phyloP scores from a whole-genome alignment of 37 sponge, comb jelly and placozoan genomes.

The Theonella swinhoei region DNA sequence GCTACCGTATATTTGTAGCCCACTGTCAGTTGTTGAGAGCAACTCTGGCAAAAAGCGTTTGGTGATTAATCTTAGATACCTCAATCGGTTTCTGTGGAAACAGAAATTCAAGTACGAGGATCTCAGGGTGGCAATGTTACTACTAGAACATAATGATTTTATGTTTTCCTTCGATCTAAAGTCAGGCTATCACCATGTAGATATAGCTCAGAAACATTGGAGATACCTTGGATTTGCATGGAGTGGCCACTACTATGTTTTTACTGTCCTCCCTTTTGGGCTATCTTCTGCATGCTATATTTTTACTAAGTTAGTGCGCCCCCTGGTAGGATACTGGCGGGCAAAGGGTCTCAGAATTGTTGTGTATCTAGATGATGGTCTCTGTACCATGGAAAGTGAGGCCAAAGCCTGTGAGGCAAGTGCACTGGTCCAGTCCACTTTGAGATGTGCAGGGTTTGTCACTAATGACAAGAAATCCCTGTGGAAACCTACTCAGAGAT shows the following conservation, averaged over 20 bases:
- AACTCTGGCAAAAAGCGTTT: conserved; percentile 9
- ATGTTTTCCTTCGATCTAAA: conserved; percentile 23
- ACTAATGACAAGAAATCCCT: conserved; percentile 5
- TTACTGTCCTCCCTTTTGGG: conserved; percentile 4
- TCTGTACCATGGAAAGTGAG: not conserved
- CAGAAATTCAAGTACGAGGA: conserved; percentile 51
- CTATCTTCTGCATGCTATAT: not conserved
- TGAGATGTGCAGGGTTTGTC: conserved; percentile 7
- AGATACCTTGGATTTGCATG: conserved; percentile 35
- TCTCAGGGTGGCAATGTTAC: conserved; percentile 8
- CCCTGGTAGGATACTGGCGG: not conserved
- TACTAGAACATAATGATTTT: conserved; percentile 20
- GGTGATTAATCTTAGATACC: conserved; percentile 15
- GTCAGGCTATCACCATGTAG: conserved; percentile 34
- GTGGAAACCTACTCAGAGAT: not conserved
- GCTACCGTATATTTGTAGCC: conserved; percentile 16
- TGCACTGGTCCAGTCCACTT: not conserved
- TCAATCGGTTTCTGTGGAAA: conserved; percentile 21
- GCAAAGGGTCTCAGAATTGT: not conserved
- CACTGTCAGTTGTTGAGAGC: conserved; percentile 17
- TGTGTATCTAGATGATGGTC: conserved; percentile 30
- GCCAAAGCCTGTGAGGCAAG: not conserved
- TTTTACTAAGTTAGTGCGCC: conserved; percentile 8
- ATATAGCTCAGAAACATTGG: conserved; percentile 7
- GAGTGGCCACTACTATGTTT: conserved; percentile 2